These are phyloP conservation scores for Tenualosa thibaudeaui DNA, from an alignment of 2,797 vertebrate species.

Conservation along the genomic window DNA sequence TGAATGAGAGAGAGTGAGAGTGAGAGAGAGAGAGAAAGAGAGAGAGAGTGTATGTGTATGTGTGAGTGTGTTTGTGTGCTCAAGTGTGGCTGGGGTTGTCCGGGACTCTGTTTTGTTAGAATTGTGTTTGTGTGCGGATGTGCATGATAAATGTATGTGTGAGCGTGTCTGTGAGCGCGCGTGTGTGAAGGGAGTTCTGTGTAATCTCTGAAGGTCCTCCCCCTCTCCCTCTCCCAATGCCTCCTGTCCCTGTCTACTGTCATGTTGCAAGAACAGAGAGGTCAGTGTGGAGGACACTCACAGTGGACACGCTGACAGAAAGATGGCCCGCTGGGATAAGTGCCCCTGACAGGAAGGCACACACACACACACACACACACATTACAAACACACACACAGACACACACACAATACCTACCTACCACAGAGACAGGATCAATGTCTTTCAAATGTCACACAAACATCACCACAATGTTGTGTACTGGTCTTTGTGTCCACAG, in stretches of 20 bases:
- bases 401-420: conserved; percentile 19
- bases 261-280: background rate
- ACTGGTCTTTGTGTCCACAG: conserved; percentile 21
- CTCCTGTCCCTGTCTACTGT: background rate
- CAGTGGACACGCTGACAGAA: conserved; percentile 19
- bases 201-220: background rate
- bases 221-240: background rate
- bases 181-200: background rate
- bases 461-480: background rate
- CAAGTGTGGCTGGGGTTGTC: too few relatives aligned
- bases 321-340: conserved; percentile 28
- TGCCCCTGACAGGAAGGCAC: conserved; percentile 29
- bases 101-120: too few relatives aligned
- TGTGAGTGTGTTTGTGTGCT: too few relatives aligned
- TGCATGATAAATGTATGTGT: background rate
- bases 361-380: conserved; percentile 7
- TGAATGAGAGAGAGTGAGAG: background rate
- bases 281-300: conserved; percentile 21
- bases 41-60: background rate
- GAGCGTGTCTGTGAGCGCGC: background rate
- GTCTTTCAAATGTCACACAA: conserved; percentile 22
- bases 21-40: too few relatives aligned
- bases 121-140: background rate
- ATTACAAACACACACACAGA: background rate
- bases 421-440: conserved; percentile 33